Evolutionary conservation across 2,113 vertebrate genomes (phyloP).

Genomic region (Stegastes partitus): DNA sequence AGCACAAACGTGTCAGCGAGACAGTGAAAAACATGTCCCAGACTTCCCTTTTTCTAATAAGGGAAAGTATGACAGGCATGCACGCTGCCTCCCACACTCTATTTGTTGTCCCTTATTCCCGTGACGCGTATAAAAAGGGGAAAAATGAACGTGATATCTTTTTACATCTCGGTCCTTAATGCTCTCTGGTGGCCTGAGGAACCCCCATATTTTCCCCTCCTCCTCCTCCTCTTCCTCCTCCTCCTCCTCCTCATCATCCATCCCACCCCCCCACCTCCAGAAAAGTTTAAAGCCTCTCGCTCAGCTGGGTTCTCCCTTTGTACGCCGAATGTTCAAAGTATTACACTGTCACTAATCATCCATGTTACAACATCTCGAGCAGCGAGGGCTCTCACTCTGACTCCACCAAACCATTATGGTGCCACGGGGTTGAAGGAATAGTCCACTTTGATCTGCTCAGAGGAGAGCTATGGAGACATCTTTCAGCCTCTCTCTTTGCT

Average conservation of each 20-base stretch:
- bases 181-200: conserved; percentile 83
- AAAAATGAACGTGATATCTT: conserved; percentile 85
- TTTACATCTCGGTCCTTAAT: conserved; percentile 83
- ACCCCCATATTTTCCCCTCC: conserved; percentile 64
- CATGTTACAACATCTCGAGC: conserved; percentile 77
- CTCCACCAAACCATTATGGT: conserved; percentile 75
- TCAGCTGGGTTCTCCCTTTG: conserved; percentile 85
- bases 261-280: conserved; percentile 49
- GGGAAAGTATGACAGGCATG: conserved; percentile 81
- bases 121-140: conserved; percentile 81
- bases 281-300: conserved; percentile 83
- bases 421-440: conserved; percentile 75
- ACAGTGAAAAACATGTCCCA: conserved; percentile 66
- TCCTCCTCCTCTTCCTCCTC: conserved; percentile 11
- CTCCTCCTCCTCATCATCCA: conserved; percentile 41
- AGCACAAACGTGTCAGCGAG: conserved; percentile 66
- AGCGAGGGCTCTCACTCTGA: conserved; percentile 74
- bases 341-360: conserved; percentile 84
- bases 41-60: conserved; percentile 70
- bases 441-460: conserved; percentile 85
- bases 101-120: conserved; percentile 87
- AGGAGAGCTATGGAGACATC: conserved; percentile 78
- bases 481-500: conserved; percentile 71
- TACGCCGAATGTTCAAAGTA: conserved; percentile 81
- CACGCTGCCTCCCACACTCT: conserved; percentile 81